Conservation (phyloP, 2,888 invertebrate genomes). For the Tridacna crocea region DNA sequence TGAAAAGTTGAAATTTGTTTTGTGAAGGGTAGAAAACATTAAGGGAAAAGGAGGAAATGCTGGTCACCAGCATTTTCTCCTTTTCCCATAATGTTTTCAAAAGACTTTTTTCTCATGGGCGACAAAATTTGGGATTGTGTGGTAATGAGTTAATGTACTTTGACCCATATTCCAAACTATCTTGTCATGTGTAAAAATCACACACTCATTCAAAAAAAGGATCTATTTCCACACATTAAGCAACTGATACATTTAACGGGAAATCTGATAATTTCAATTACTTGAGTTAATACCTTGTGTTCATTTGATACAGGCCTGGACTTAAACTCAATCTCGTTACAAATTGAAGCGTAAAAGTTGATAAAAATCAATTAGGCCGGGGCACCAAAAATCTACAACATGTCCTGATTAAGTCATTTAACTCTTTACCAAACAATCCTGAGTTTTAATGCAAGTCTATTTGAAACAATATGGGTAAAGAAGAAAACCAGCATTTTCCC, state of each 20-base stretch:
- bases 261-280: conserved; percentile 12
- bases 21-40: too few relatives aligned
- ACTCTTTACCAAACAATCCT: too few relatives aligned
- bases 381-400: neutral
- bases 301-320: too few relatives aligned
- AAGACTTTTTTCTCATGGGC: too few relatives aligned
- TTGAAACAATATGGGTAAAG: neutral
- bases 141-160: too few relatives aligned
- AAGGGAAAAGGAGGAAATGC: too few relatives aligned
- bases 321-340: neutral
- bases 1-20: too few relatives aligned
- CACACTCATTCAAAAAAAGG: neutral
- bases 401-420: too few relatives aligned
- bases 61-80: too few relatives aligned
- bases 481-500: neutral
- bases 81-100: too few relatives aligned
- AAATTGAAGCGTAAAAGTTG: neutral
- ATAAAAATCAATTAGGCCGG: neutral
- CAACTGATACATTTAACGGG: neutral
- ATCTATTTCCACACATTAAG: neutral
- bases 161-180: neutral
- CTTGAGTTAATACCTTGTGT: neutral
- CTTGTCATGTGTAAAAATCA: neutral
- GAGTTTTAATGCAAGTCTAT: too few relatives aligned
- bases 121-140: too few relatives aligned